These are phyloP conservation scores for Larimichthys polyactis DNA, from an alignment of 2,113 vertebrate species.

Conservation along the genomic window DNA sequence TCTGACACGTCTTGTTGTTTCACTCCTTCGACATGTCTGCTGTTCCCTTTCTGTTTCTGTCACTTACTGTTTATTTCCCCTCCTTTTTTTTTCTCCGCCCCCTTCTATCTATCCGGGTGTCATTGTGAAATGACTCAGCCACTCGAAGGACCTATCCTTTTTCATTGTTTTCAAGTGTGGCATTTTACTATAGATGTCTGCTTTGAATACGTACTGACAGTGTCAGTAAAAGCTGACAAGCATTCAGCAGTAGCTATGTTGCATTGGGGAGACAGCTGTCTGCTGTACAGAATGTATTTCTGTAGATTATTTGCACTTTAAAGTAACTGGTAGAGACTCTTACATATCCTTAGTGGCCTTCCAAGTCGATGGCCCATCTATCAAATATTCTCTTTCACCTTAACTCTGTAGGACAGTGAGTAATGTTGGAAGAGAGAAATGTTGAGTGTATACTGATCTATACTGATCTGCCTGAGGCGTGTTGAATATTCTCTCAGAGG, in stretches of 20 bases:
- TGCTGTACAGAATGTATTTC: conserved; percentile 43
- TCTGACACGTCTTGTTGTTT: conserved; percentile 47
- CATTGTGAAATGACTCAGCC: conserved; percentile 63
- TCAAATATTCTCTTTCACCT: conserved; percentile 52
- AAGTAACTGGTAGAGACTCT: conserved; percentile 43
- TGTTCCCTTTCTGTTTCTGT: conserved; percentile 50
- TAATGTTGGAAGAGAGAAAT: conserved; percentile 29
- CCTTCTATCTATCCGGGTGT: conserved; percentile 29
- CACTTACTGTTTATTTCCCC: conserved; percentile 50
- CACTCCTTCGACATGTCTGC: conserved; percentile 25
- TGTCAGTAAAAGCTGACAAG: conserved; percentile 68
- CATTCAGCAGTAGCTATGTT: conserved; percentile 25
- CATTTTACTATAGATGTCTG: conserved; percentile 49
- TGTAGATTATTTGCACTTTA: conserved; percentile 67
- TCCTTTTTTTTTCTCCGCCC: neutral
- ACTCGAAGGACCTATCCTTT: conserved; percentile 51
- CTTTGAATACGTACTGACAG: conserved; percentile 32
- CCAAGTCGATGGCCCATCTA: conserved; percentile 23
- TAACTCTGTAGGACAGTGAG: neutral
- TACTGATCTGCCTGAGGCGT: neutral
- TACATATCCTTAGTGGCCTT: conserved; percentile 48
- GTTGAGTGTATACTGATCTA: neutral
- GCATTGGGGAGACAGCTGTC: conserved; percentile 52
- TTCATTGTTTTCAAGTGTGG: conserved; percentile 52
- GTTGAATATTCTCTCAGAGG: conserved; percentile 15